These are phyloP conservation scores for Spongilla lacustris DNA, from an alignment of 37 sponge, comb jelly and placozoan species.

Conservation along the genomic window DNA sequence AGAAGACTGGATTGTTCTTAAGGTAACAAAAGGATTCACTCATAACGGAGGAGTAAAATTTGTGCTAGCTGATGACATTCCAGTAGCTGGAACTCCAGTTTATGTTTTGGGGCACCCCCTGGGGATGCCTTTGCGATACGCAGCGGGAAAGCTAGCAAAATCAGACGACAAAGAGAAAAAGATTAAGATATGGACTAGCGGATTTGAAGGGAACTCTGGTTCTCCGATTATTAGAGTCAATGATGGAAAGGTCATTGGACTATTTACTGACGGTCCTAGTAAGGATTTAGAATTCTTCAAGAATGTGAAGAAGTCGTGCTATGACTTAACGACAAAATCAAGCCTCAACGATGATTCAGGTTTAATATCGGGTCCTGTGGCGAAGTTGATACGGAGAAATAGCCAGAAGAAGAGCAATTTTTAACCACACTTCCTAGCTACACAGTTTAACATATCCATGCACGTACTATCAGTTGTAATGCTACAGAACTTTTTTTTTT, in stretches of 20 bases:
- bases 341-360: not conserved
- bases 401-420: no score
- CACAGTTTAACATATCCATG: no score
- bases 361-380: not conserved
- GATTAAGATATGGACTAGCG: not conserved
- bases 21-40: not conserved
- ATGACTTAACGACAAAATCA: not conserved
- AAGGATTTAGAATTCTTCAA: no score
- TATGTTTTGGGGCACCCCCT: not conserved
- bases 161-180: not conserved
- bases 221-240: not conserved
- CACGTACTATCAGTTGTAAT: no score
- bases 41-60: not conserved
- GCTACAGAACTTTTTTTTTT: no score
- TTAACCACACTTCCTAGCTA: no score
- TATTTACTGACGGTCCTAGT: not conserved
- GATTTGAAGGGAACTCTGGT: not conserved
- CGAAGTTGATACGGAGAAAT: not conserved
- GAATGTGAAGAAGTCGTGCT: not conserved
- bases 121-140: constrained; percentile 2
- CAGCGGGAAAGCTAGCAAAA: not conserved
- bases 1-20: constrained; percentile 1
- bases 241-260: not conserved
- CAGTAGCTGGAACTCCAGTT: not conserved
- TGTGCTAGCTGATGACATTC: not conserved